These are phyloP conservation scores for Pygoscelis antarcticus DNA, from an alignment of 2,113 vertebrate species.

Conservation along the genomic window DNA sequence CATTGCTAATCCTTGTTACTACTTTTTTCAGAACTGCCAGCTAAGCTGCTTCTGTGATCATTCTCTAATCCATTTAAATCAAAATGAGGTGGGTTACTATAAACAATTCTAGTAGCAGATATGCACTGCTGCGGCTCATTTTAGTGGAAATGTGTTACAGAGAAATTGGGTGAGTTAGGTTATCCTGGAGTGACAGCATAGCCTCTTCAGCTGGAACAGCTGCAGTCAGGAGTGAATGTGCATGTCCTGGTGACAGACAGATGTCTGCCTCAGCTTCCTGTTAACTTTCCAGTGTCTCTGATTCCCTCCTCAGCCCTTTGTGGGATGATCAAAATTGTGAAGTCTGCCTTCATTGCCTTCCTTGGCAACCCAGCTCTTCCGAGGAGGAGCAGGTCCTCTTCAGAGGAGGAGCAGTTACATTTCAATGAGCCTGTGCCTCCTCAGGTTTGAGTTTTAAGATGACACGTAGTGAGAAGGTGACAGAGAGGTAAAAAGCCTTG, in stretches of 20 bases:
- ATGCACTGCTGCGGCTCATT: neutral
- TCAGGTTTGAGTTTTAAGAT: neutral
- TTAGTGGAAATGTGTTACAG: neutral
- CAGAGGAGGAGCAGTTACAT: neutral
- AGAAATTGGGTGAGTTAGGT: neutral
- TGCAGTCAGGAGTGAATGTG: neutral
- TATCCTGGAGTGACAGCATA: neutral
- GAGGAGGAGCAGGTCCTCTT: neutral
- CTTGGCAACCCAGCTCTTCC: neutral
- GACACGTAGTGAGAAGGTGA: neutral
- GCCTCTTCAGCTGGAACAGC: neutral
- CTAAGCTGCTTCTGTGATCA: neutral
- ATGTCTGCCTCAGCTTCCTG: neutral
- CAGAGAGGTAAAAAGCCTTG: neutral
- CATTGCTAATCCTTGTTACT: neutral
- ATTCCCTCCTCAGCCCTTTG: neutral
- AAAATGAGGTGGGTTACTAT: neutral
- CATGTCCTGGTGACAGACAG: neutral
- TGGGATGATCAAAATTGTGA: neutral
- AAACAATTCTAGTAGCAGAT: neutral
- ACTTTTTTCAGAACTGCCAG: neutral
- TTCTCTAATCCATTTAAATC: neutral
- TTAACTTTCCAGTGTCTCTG: neutral
- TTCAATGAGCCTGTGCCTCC: neutral
- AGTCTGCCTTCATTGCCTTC: neutral